These are phyloP conservation scores for Edolisoma coerulescens DNA, from an alignment of 2,113 vertebrate genomes.

Conservation along the genomic window DNA sequence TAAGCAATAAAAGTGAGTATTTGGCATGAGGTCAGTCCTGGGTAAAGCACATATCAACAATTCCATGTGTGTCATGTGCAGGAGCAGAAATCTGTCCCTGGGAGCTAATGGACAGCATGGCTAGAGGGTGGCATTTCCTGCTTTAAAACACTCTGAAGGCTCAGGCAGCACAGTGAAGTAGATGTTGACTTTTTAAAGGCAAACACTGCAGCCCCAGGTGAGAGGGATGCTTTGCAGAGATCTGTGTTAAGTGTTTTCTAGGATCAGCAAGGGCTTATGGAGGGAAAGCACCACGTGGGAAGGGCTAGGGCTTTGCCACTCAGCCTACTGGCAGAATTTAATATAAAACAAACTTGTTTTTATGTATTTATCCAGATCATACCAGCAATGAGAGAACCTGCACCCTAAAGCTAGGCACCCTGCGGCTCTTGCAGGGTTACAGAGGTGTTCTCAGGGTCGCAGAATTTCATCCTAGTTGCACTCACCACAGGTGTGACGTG, in stretches of 20 bases:
- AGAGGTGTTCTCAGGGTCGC: not conserved
- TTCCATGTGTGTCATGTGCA: not conserved
- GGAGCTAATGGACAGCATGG: not conserved
- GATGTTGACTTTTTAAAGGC: not conserved
- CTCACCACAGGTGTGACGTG: not conserved
- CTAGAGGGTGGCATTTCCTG: not conserved
- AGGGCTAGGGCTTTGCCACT: not conserved
- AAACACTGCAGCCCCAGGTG: not conserved
- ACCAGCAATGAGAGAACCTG: not conserved
- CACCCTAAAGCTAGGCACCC: too few species aligned
- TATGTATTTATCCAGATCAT: not conserved
- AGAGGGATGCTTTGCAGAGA: slow-evolving; percentile 5
- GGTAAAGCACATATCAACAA: not conserved
- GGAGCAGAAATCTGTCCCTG: not conserved
- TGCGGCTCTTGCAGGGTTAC: not conserved
- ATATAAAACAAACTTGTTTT: not conserved
- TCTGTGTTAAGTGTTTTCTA: not conserved
- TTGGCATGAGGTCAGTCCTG: not conserved
- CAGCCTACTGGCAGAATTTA: not conserved
- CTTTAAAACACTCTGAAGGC: not conserved
- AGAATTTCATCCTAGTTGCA: not conserved
- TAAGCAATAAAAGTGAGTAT: not conserved
- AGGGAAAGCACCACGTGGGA: not conserved
- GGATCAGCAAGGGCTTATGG: not conserved
- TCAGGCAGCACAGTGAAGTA: not conserved